Evolutionary conservation across 2,113 vertebrate genomes (phyloP).

Genomic region (Sisor rabdophorus): DNA sequence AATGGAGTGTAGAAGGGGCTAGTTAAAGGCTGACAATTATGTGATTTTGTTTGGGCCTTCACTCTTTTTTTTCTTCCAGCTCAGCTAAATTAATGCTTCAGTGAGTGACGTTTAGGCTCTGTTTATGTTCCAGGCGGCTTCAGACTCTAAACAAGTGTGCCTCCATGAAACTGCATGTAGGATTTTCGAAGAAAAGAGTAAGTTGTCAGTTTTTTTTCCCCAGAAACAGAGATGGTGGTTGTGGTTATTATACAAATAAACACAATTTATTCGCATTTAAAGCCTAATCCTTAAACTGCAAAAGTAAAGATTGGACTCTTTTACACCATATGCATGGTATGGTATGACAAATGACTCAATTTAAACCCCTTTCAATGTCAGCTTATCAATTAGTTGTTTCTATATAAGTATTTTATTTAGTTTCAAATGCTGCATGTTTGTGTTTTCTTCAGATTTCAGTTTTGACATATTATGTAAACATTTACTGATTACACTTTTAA

Average conservation of each 20-base stretch:
- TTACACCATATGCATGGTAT: neutral
- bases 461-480: neutral
- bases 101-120: slow-evolving; percentile 18
- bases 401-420: neutral
- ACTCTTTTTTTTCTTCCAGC: neutral
- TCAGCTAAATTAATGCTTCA: slow-evolving; percentile 14
- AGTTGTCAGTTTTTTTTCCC: slow-evolving; percentile 46
- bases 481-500: too few species aligned
- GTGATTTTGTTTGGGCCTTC: neutral
- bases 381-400: neutral
- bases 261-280: neutral
- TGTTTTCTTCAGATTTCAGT: neutral
- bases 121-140: slow-evolving; percentile 78
- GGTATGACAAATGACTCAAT: neutral
- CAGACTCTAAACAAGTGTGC: slow-evolving; percentile 96
- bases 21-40: slow-evolving; percentile 9
- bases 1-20: slow-evolving; percentile 16
- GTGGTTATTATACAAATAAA: neutral
- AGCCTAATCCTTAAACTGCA: neutral
- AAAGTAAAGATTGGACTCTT: neutral
- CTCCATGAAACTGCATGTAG: slow-evolving; percentile 98
- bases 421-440: neutral
- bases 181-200: slow-evolving; percentile 94
- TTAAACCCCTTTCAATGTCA: neutral
- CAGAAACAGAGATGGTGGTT: neutral